A percentile compares a stretch with the other conserved stretches of the same genome.
These are phyloP conservation scores for Chlorospingus semifuscus DNA, from an alignment of 2,797 vertebrate genomes.

Conservation along the genomic window DNA sequence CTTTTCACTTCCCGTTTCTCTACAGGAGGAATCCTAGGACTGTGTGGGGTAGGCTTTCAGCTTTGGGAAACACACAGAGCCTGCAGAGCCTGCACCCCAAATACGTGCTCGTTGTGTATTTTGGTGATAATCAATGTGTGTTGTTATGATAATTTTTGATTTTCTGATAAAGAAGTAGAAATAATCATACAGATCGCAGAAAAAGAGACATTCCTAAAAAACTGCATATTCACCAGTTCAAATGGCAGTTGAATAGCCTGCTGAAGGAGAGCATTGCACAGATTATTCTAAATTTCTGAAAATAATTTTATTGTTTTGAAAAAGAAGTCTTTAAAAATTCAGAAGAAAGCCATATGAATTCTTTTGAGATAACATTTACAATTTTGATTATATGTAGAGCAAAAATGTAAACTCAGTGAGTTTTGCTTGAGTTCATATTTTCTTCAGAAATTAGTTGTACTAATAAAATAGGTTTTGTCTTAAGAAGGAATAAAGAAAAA, in stretches of 20 bases:
- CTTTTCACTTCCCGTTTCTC: not conserved
- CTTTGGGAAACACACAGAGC: not conserved
- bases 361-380: not conserved
- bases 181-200: not conserved
- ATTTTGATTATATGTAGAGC: not conserved
- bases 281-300: not conserved
- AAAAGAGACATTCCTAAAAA: not conserved
- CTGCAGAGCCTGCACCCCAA: not conserved
- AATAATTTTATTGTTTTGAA: not conserved
- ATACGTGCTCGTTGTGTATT: not conserved
- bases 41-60: not conserved
- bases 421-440: not conserved
- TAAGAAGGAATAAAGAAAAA: not conserved
- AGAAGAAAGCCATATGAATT: not conserved
- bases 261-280: not conserved
- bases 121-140: not conserved
- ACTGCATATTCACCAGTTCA: rapidly evolving
- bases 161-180: not conserved
- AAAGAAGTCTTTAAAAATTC: not conserved
- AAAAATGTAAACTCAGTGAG: not conserved
- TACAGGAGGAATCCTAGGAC: not conserved
- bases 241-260: not conserved
- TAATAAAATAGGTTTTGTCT: not conserved
- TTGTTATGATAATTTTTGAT: not conserved
- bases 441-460: not conserved